Evolutionary conservation across 2,888 invertebrate genomes (phyloP).

Genomic region (Ochropacha duplaris): DNA sequence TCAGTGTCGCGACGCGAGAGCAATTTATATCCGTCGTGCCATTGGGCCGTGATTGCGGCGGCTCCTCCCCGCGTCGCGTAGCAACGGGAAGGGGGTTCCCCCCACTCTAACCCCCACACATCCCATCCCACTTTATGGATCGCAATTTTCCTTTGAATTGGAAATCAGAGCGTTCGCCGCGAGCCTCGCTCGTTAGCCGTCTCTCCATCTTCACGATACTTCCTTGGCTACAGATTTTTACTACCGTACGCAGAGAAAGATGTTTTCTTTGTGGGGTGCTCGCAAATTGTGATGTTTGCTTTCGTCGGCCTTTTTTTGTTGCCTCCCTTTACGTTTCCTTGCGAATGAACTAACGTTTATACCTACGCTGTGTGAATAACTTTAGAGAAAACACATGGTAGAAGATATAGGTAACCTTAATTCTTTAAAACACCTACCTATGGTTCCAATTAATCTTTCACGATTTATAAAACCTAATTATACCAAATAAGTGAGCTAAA

Average conservation of each 20-base stretch:
- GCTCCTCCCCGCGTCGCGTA: constrained; percentile 86
- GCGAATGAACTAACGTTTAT: constrained; percentile 13
- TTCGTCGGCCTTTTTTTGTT: constrained; percentile 39
- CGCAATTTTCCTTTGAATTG: constrained; percentile 84
- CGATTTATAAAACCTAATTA: not conserved
- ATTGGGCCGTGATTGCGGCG: constrained; percentile 83
- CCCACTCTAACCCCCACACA: constrained; percentile 46
- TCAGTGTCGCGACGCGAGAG: constrained; percentile 76
- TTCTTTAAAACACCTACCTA: not conserved
- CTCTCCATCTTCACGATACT: constrained; percentile 75
- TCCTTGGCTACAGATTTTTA: constrained; percentile 75
- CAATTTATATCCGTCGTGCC: constrained; percentile 84
- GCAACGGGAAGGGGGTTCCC: constrained; percentile 78
- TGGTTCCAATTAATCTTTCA: not conserved
- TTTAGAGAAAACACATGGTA: not conserved
- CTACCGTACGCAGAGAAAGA: constrained; percentile 61
- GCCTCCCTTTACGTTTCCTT: constrained; percentile 22
- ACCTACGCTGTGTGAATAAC: not conserved
- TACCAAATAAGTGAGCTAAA: not conserved
- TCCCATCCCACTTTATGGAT: constrained; percentile 75
- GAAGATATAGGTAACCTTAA: not conserved
- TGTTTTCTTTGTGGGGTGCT: constrained; percentile 57
- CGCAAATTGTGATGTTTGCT: constrained; percentile 62
- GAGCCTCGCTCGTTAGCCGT: constrained; percentile 73
- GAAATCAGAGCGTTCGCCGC: constrained; percentile 81